Percentiles rank a stretch among this genome's conserved stretches.
These are phyloP conservation scores for Rhynchotus rufescens DNA, from an alignment of 2,797 vertebrate genomes.

Conservation along the genomic window DNA sequence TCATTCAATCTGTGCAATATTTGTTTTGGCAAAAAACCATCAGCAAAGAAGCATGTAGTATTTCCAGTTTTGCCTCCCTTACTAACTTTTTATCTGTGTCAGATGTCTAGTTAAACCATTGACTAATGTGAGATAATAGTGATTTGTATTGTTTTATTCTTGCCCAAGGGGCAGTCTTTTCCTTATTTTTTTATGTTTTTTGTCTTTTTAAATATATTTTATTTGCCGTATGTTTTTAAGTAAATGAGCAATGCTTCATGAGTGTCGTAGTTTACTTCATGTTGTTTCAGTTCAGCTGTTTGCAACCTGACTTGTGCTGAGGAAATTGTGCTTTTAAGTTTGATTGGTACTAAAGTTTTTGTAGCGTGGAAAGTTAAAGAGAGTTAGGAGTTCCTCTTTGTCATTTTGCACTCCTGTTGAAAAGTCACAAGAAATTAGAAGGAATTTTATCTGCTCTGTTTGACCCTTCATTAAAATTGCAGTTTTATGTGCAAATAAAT, in stretches of 20 bases:
- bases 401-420: neutral
- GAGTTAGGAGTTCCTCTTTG: neutral
- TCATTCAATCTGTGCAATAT: neutral
- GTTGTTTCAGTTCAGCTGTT: neutral
- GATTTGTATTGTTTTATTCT: neutral
- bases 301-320: neutral
- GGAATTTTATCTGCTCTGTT: neutral
- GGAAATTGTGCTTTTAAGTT: neutral
- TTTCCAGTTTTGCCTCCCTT: conserved; percentile 41
- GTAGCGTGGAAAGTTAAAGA: neutral
- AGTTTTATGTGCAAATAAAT: neutral
- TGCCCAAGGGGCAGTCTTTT: neutral
- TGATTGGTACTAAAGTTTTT: neutral
- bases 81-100: neutral
- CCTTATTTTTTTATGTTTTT: neutral
- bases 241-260: neutral
- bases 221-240: neutral
- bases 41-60: neutral
- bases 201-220: no score
- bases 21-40: neutral
- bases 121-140: neutral
- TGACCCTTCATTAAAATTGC: neutral
- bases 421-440: neutral
- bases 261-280: neutral
- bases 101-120: neutral